phyloP scores from a whole-genome alignment of 1,140 invertebrate genomes.

The Bombus difficillimus region DNA sequence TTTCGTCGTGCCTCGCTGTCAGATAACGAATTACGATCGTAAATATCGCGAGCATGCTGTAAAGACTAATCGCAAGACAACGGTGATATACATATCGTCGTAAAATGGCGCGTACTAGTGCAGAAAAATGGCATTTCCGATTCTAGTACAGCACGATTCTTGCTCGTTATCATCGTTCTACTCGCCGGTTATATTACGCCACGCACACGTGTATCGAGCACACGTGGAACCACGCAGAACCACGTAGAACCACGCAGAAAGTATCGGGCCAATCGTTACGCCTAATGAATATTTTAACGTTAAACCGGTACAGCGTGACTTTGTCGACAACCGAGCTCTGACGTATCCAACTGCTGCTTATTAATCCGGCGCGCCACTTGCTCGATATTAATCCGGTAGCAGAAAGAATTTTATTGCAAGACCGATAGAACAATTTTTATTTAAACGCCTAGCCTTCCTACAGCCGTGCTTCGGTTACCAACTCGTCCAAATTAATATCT shows the following conservation, averaged over 20 bases:
- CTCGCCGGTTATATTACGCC: not conserved
- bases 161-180: not conserved
- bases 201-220: not conserved
- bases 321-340: slow-evolving; percentile 1
- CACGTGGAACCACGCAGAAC: not conserved
- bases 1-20: too few relatives aligned
- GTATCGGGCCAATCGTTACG: slow-evolving; percentile 34
- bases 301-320: slow-evolving; percentile 32
- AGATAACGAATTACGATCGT: not conserved
- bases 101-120: not conserved
- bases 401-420: too few relatives aligned
- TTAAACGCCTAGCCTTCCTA: not conserved
- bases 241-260: not conserved
- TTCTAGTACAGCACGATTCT: not conserved
- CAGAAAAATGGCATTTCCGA: not conserved
- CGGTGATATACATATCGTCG: not conserved
- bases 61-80: not conserved
- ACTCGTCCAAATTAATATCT: not conserved
- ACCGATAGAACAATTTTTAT: not conserved
- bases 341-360: not conserved
- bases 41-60: not conserved
- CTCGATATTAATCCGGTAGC: not conserved
- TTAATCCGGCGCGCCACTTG: not conserved
- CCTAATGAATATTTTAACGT: slow-evolving; percentile 42
- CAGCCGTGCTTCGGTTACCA: too few relatives aligned